Base-by-base conservation (phyloP, 1,140 invertebrate genomes). In the Reticulitermes speratus region DNA sequence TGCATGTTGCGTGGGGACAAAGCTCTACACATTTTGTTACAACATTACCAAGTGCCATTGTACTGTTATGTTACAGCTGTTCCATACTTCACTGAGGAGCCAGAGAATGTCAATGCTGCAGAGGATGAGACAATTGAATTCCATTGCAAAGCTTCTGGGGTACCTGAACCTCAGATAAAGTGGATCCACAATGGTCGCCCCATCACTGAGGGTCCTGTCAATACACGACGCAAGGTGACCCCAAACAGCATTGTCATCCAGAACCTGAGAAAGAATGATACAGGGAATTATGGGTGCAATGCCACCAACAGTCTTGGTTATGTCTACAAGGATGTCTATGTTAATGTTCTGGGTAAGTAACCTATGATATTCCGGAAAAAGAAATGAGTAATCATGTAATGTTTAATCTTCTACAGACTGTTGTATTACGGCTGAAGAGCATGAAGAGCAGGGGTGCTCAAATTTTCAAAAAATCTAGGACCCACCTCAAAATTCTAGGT, bases 211-310 rank as follows among this genome's bases (percentile, higher is more conserved):
- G 94, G 96, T 3, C 93, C 94, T 23, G 91, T 92, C 0, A 98
- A 98, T 93, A 92, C 94, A 0, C 93, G 97, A 84, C 92, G 93
- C 86, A 92, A 90, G 87, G 90, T 88, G 7, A 92, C 92, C 0
- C 89, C 93, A 0, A 96, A 98, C 90, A 95, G 93, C 59, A 96
- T 99, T 81, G 93, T 95, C 5, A 97, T 99, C 87, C 93, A 95
- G 23, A 95, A 96, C 88, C 91, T 99, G 32, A 92, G 93, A 30
- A 98, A 98, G 90, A 93, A 94, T 75, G 99, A 99, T 91, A 99
- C 98, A 12, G 98, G 97, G 87, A 99, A 99, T 91, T 98, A 99
- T 90, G 98, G 99, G 83, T 99, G 99, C 91, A 99, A 99, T 92
- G 98, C 98, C 1, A 99, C 98, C 87, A 99, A 99, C 91, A 96